A percentile compares a stretch with the other conserved stretches of the same genome.
Conservation (phyloP, 2,888 invertebrate genomes). For the Brenthis daphne region DNA sequence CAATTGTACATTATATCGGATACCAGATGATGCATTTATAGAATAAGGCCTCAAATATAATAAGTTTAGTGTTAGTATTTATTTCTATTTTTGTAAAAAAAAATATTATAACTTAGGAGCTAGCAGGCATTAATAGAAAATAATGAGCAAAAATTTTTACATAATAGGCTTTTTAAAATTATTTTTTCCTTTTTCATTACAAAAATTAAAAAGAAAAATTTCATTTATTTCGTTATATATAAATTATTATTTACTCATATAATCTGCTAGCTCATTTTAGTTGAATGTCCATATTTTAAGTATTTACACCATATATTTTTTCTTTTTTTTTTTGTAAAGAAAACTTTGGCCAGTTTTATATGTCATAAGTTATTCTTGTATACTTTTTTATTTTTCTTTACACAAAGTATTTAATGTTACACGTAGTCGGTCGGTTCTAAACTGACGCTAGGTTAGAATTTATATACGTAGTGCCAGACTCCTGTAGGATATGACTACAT, state of each 20-base stretch:
- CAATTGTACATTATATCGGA: conserved; percentile 67
- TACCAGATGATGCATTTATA: conserved; percentile 78
- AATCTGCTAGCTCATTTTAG: too few species aligned
- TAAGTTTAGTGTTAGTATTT: conserved; percentile 28
- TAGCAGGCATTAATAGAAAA: too few species aligned
- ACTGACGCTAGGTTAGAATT: conserved; percentile 44
- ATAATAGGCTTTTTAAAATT: too few species aligned
- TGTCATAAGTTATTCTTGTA: conserved; percentile 4
- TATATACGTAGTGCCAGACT: conserved; percentile 44
- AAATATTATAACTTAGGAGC: neutral
- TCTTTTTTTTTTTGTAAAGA: neutral
- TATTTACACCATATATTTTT: too few species aligned
- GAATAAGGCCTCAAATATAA: conserved; percentile 36
- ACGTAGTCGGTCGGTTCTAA: conserved; percentile 42
- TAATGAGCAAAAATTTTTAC: too few species aligned
- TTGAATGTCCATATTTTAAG: too few species aligned
- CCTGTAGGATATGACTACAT: neutral
- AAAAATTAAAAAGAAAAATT: too few species aligned
- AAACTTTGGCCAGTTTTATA: neutral
- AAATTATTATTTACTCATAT: too few species aligned
- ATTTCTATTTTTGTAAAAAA: conserved; percentile 9
- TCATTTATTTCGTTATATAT: too few species aligned
- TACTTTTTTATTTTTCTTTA: conserved; percentile 10
- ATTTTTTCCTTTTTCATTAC: too few species aligned
- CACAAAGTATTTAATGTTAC: conserved; percentile 15